A percentile compares a stretch with the other conserved stretches of the same genome.
Evolutionary conservation across 1,140 invertebrate species (phyloP).

Genomic region (Mercenaria mercenaria): DNA sequence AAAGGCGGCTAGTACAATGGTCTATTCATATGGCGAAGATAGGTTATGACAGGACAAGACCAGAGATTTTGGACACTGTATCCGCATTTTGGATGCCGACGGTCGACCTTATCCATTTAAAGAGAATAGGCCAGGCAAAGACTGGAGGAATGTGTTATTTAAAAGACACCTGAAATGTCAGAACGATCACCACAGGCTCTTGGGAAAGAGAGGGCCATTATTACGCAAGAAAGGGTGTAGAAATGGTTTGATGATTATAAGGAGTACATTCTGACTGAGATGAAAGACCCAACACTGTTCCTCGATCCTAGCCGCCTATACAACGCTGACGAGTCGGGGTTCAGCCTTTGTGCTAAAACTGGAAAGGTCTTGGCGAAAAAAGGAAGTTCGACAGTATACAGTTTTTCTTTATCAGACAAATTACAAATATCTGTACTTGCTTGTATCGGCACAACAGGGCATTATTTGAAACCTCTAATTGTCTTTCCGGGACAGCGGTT

Average conservation of each 20-base stretch:
- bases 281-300: too few species aligned
- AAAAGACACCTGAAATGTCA: slow-evolving; percentile 26
- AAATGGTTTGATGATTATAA: slow-evolving; percentile 62
- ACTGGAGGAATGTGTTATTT: slow-evolving; percentile 36
- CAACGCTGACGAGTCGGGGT: slow-evolving; percentile 54
- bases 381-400: slow-evolving; percentile 34
- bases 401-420: not conserved
- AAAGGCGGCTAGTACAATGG: slow-evolving; percentile 37
- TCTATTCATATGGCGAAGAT: slow-evolving; percentile 29
- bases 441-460: not conserved
- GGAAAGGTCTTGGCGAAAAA: slow-evolving; percentile 18
- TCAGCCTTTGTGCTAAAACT: slow-evolving; percentile 26
- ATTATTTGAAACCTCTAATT: slow-evolving; percentile 9
- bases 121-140: too few species aligned
- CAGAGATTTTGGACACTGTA: slow-evolving; percentile 48
- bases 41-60: slow-evolving; percentile 48
- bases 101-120: slow-evolving; percentile 44
- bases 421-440: slow-evolving; percentile 28
- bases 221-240: not conserved
- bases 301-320: too few species aligned
- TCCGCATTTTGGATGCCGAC: slow-evolving; percentile 40
- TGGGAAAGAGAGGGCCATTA: too few species aligned
- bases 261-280: too few species aligned
- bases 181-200: not conserved
- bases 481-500: slow-evolving; percentile 35